Evolutionary conservation across 2,797 vertebrate genomes (phyloP).

Genomic region (Rhabdomys pumilio): DNA sequence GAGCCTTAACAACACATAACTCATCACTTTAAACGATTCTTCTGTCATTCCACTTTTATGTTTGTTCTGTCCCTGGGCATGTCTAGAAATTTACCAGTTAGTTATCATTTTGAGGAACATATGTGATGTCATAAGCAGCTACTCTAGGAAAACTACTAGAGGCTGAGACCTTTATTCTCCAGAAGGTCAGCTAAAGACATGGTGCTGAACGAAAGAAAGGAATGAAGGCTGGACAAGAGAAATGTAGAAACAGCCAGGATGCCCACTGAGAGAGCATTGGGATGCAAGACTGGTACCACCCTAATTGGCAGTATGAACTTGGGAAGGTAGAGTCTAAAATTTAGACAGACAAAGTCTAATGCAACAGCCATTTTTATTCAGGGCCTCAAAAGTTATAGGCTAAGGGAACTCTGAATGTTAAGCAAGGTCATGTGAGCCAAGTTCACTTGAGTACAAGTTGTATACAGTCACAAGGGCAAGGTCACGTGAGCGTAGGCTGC

Average conservation of each 20-base stretch:
- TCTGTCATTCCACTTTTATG: background rate
- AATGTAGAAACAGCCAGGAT: background rate
- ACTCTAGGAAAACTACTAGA: background rate
- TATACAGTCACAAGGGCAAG: background rate
- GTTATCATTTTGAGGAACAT: background rate
- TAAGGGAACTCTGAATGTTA: too few relatives aligned
- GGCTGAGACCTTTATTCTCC: background rate
- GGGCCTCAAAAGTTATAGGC: background rate
- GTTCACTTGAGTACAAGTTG: background rate
- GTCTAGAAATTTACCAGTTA: conserved; percentile 10
- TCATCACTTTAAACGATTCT: background rate
- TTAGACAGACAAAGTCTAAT: background rate
- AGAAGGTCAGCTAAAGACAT: background rate
- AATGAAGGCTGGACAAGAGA: background rate
- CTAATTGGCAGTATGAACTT: background rate
- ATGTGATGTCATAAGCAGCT: background rate
- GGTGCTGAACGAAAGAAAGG: background rate
- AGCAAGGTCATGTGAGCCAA: background rate
- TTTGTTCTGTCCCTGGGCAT: background rate
- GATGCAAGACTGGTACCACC: background rate
- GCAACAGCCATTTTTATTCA: background rate
- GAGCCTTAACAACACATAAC: background rate
- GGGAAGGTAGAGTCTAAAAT: background rate
- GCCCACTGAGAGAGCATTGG: background rate
- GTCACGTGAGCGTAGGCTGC: background rate